Percentiles rank a stretch among this genome's conserved stretches.
phyloP scores from a whole-genome alignment of 2,113 vertebrate genomes.

The Tauraco erythrolophus region DNA sequence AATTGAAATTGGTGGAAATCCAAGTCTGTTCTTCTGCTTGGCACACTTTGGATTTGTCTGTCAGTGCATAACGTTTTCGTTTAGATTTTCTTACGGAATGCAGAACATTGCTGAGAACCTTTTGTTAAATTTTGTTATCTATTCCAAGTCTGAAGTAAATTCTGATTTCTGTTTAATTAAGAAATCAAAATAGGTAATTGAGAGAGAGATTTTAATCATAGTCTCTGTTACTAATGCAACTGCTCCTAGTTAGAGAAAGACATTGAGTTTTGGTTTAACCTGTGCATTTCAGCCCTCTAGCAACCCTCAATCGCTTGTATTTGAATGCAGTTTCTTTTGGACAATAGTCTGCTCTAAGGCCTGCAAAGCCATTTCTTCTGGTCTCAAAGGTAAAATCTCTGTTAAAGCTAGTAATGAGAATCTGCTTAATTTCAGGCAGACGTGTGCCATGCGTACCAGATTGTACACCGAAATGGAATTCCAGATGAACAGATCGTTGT shows the following conservation, averaged over 20 bases:
- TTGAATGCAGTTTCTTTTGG: neutral
- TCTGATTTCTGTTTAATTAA: neutral
- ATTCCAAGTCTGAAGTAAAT: neutral
- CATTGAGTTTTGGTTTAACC: neutral
- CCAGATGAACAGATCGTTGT: constrained; percentile 96
- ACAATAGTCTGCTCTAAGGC: neutral
- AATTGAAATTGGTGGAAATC: neutral
- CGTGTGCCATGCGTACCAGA: constrained; percentile 95
- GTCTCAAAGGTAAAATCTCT: neutral
- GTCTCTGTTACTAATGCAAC: neutral
- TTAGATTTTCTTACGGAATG: neutral
- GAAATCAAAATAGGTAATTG: neutral
- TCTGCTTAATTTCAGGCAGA: constrained; percentile 83
- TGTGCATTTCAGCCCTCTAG: neutral
- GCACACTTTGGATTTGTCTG: neutral
- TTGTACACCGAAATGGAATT: constrained; percentile 91
- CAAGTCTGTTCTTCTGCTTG: neutral
- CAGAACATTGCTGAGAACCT: neutral
- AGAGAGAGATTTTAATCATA: neutral
- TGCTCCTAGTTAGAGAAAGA: neutral
- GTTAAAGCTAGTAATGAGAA: neutral
- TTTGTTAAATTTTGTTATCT: neutral
- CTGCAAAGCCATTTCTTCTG: neutral
- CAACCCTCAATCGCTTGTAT: neutral
- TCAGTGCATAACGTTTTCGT: neutral